These are phyloP conservation scores for Pseudochirops cupreus DNA, from an alignment of 2,797 vertebrate genomes.

Conservation along the genomic window DNA sequence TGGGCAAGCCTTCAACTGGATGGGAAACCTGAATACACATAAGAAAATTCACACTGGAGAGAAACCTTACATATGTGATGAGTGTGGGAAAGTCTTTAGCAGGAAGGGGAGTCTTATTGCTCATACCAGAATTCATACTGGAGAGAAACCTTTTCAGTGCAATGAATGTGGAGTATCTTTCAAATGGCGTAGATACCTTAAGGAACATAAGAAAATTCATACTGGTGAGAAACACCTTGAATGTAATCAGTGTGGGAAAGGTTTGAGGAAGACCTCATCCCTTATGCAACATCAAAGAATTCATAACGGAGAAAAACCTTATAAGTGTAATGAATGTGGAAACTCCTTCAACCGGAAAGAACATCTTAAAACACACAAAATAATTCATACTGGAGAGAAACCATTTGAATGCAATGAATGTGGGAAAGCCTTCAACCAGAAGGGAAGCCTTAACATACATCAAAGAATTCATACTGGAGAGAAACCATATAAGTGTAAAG, in stretches of 20 bases:
- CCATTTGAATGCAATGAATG: constrained; percentile 87
- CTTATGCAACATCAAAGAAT: constrained; percentile 77
- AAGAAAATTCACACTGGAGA: constrained; percentile 50
- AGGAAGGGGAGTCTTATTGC: constrained; percentile 52
- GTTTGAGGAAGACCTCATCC: constrained; percentile 73
- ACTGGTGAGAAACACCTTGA: constrained; percentile 74
- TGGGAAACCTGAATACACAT: constrained; percentile 38
- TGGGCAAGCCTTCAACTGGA: constrained; percentile 56
- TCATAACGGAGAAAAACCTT: constrained; percentile 80
- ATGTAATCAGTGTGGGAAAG: constrained; percentile 72
- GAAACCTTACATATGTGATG: constrained; percentile 44
- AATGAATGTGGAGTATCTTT: constrained; percentile 43
- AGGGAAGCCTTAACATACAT: constrained; percentile 80
- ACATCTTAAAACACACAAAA: constrained; percentile 28
- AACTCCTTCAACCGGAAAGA: constrained; percentile 67
- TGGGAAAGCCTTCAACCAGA: constrained; percentile 75
- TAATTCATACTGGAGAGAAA: constrained; percentile 63
- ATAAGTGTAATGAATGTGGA: constrained; percentile 73
- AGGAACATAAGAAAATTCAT: constrained; percentile 73
- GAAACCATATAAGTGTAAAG: constrained; percentile 75
- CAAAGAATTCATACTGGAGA: constrained; percentile 87
- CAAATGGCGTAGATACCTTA: constrained; percentile 70
- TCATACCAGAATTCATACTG: constrained; percentile 60
- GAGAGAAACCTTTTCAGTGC: constrained; percentile 51
- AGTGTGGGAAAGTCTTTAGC: constrained; percentile 31